These are phyloP conservation scores for Chymomyza caudatula DNA, from an alignment of 2,888 invertebrate species.

Conservation along the genomic window DNA sequence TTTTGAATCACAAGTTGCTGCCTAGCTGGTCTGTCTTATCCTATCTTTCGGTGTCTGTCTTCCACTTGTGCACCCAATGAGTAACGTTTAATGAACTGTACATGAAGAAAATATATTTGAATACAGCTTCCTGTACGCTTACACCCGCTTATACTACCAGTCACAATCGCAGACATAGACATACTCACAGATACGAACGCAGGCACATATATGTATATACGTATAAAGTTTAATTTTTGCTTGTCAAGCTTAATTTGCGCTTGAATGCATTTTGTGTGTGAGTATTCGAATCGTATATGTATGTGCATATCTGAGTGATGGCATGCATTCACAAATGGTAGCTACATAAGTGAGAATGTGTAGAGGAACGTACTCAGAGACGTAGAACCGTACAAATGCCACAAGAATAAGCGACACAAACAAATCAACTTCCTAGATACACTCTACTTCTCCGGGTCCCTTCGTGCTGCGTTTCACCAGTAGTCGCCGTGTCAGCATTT, in stretches of 20 bases:
- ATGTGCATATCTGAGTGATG: not conserved
- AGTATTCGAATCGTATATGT: conserved; percentile 11
- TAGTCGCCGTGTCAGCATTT: not conserved
- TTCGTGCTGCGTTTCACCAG: not conserved
- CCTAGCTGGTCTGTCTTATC: conserved; percentile 24
- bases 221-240: conserved; percentile 70
- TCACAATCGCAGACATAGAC: not conserved
- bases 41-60: not conserved
- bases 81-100: conserved; percentile 62
- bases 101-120: conserved; percentile 65
- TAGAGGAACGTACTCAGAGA: conserved; percentile 14
- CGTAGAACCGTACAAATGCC: conserved; percentile 6
- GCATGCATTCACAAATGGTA: conserved; percentile 54
- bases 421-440: conserved; percentile 16
- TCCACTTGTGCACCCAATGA: not conserved
- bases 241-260: conserved; percentile 73
- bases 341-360: not conserved
- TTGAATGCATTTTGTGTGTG: conserved; percentile 55
- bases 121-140: conserved; percentile 1
- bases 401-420: conserved; percentile 12
- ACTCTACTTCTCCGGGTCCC: not conserved
- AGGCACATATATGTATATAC: conserved; percentile 30
- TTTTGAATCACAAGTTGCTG: conserved; percentile 34
- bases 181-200: conserved; percentile 19
- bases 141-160: not conserved